A percentile compares a stretch with the other conserved stretches of the same genome.
Evolutionary conservation across 2,888 invertebrate species (phyloP).

Genomic region (Unio pictorum): DNA sequence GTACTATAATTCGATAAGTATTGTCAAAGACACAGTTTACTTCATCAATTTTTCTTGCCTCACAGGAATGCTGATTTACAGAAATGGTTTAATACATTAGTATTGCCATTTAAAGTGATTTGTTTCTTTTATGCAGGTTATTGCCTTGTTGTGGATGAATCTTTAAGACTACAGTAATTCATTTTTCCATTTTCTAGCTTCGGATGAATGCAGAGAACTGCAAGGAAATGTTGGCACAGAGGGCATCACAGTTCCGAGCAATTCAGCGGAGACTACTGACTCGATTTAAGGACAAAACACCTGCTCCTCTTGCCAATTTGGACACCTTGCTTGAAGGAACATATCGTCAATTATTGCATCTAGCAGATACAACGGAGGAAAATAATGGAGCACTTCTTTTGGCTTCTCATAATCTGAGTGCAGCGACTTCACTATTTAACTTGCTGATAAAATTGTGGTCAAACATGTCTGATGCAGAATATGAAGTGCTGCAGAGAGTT

Average conservation of each 20-base stretch:
- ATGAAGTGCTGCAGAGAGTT: conserved; percentile 67
- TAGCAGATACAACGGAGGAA: conserved; percentile 68
- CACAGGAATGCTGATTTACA: no score
- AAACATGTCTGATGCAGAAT: conserved; percentile 70
- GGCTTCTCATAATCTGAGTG: conserved; percentile 68
- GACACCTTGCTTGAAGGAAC: conserved; percentile 83
- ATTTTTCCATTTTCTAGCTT: conserved; percentile 42
- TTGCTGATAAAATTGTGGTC: conserved; percentile 70
- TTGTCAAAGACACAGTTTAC: no score
- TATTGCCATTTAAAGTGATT: no score
- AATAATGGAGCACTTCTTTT: conserved; percentile 64
- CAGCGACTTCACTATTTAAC: conserved; percentile 70
- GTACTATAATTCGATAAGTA: no score
- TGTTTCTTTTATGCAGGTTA: no score
- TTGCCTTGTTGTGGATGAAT: background rate
- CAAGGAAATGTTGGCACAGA: conserved; percentile 72
- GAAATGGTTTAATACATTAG: no score
- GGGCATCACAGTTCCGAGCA: conserved; percentile 82
- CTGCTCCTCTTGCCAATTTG: conserved; percentile 81
- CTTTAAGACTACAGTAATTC: background rate
- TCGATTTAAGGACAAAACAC: conserved; percentile 85
- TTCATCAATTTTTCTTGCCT: no score
- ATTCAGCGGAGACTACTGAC: conserved; percentile 84
- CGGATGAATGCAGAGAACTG: conserved; percentile 59
- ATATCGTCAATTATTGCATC: conserved; percentile 74